Base-by-base conservation (phyloP, 2,888 invertebrate genomes). In the Tachina fera region DNA sequence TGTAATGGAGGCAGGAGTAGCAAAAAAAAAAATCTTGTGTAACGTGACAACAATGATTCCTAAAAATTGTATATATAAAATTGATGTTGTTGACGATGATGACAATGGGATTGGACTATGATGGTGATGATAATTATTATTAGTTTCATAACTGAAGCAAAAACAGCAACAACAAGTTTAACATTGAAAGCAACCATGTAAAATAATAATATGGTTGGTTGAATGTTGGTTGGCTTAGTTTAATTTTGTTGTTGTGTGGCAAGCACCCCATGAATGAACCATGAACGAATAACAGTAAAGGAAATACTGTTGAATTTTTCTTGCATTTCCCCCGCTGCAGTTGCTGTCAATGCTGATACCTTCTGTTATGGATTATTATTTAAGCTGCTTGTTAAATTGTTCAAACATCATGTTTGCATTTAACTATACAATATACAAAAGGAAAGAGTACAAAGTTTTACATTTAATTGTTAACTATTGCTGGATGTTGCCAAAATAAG, bases 121-220 rank as follows among this genome's bases (percentile, higher is more conserved):
- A 65, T 71, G 56, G n/a, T 65, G 80, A 45, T 43, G 77, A 85
- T 85, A 85, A 81, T 85, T 79, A 65, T 79, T 86, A 86, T 71
- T 86, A 79, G 70, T 78, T 82, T 81, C 70, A 68, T 78, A 70
- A 65, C 67, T 68, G 49, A 22, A 72, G n/a, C 39, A 39, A 56
- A 58, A 58, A 14, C 56, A n/a, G 14, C 74, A 74, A 56, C 22
- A 61, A n/a, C 71, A 60, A 60, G 14, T 43, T 60, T 31, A 63
- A 61, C 16, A 49, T 53, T 78, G 53, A 22, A 60, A 60, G 45
- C 45, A 31, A 75, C 43, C 49, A 72, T 72, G 60, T 14, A 61
- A 72, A 75, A 56, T 71, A 79, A 70, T 84, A 71, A 79, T 72
- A 77, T 68, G 77, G 74, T 67, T 75, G 70, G 53, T 56, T 61